Conservation (phyloP, 2,797 vertebrate species). For the Chelidonichthys spinosus region DNA sequence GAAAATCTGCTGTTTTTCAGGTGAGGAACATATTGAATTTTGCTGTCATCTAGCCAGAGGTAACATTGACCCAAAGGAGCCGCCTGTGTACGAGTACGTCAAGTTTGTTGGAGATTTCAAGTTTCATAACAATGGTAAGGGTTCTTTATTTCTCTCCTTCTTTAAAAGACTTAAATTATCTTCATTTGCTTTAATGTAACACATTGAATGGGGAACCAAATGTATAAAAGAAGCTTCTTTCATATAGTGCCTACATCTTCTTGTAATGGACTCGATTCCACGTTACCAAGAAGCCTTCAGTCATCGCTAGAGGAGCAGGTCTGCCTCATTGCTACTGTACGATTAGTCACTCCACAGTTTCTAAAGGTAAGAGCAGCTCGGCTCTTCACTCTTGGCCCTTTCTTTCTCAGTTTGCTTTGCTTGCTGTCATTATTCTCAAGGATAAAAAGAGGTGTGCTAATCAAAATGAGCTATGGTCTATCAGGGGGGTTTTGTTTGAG, state of each 20-base stretch:
- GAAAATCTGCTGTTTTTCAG: conserved; percentile 70
- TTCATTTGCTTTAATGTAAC: background rate
- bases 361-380: conserved; percentile 85
- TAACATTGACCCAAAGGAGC: conserved; percentile 84
- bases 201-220: background rate
- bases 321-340: conserved; percentile 92
- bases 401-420: conserved; percentile 13
- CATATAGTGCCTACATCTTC: conserved; percentile 88
- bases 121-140: conserved; percentile 92
- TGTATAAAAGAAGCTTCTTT: conserved; percentile 35
- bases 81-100: conserved; percentile 90
- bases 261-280: conserved; percentile 88
- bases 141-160: background rate
- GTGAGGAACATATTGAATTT: conserved; percentile 91
- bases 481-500: conserved; percentile 6
- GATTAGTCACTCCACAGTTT: conserved; percentile 88
- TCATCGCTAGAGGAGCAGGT: conserved; percentile 90
- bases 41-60: conserved; percentile 94
- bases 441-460: background rate
- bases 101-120: conserved; percentile 95
- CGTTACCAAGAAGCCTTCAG: conserved; percentile 86
- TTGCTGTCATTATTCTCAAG: conserved; percentile 1
- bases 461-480: background rate
- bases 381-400: background rate
- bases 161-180: background rate